These are phyloP conservation scores for Gymnogyps californianus DNA, from an alignment of 2,113 vertebrate species.

Conservation along the genomic window DNA sequence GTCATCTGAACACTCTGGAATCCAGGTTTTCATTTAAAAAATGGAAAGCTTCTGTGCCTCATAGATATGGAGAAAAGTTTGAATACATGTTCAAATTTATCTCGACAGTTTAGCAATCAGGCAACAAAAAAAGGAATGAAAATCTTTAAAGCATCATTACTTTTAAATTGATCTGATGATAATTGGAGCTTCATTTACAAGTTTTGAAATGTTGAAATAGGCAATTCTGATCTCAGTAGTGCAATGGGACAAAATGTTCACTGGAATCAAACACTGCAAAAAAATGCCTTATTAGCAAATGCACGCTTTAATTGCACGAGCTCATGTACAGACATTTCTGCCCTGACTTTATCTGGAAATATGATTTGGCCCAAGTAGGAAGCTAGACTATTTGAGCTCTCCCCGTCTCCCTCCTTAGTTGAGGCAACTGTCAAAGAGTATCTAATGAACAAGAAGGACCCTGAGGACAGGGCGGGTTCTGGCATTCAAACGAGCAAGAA, in stretches of 20 bases:
- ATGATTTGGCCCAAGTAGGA: background rate
- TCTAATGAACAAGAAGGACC: background rate
- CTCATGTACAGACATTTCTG: background rate
- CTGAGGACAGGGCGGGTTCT: background rate
- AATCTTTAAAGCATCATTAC: background rate
- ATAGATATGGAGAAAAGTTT: background rate
- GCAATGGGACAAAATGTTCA: background rate
- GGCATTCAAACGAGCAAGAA: background rate
- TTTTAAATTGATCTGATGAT: conserved; percentile 11
- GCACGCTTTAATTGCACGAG: background rate
- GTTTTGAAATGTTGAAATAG: conserved; percentile 1
- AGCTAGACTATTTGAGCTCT: background rate
- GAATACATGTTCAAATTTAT: background rate
- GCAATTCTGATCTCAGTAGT: background rate
- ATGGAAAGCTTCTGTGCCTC: background rate
- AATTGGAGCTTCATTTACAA: conserved; percentile 12
- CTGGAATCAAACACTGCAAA: background rate
- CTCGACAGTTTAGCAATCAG: background rate
- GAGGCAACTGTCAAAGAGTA: background rate
- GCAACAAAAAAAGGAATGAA: background rate
- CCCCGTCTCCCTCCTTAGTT: background rate
- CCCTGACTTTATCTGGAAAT: background rate
- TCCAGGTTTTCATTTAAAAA: background rate
- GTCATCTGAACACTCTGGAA: background rate
- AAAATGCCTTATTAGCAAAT: background rate